A percentile compares a stretch with the other conserved stretches of the same genome.
Conservation (phyloP, 2,797 vertebrate genomes). For the Bryconaethiops microstoma region DNA sequence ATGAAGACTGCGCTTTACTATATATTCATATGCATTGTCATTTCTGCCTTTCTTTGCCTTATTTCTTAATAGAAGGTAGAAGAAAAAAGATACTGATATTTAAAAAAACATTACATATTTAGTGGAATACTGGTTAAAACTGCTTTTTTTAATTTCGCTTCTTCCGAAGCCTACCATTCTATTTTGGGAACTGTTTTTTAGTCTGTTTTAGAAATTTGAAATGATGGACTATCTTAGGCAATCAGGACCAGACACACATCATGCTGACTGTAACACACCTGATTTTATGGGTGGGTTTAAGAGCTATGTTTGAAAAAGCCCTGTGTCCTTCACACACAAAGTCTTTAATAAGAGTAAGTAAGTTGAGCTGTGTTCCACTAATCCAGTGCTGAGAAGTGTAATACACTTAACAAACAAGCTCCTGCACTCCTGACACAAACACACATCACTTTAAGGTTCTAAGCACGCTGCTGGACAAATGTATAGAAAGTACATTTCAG, state of each 20-base stretch:
- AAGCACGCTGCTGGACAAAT: background rate
- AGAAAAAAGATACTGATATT: too few species aligned
- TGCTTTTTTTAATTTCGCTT: too few species aligned
- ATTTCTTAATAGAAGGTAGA: too few species aligned
- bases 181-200: background rate
- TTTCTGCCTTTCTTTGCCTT: too few species aligned
- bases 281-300: slow-evolving; percentile 2
- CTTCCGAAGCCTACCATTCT: too few species aligned
- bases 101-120: too few species aligned
- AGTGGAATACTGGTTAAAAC: too few species aligned
- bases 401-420: slow-evolving; percentile 24
- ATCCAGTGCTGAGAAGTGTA: slow-evolving; percentile 33
- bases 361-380: slow-evolving; percentile 19
- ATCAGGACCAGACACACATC: too few species aligned
- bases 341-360: slow-evolving; percentile 8
- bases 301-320: background rate
- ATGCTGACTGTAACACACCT: background rate
- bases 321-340: slow-evolving; percentile 27
- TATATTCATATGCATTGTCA: too few species aligned
- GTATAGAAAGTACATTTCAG: too few species aligned
- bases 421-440: background rate
- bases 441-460: slow-evolving; percentile 12
- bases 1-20: too few species aligned
- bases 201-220: too few species aligned
- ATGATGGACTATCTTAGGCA: background rate